A percentile compares a stretch with the other conserved stretches of the same genome.
Evolutionary conservation across 1,140 invertebrate genomes (phyloP).

Genomic region (Aporrectodea caliginosa): DNA sequence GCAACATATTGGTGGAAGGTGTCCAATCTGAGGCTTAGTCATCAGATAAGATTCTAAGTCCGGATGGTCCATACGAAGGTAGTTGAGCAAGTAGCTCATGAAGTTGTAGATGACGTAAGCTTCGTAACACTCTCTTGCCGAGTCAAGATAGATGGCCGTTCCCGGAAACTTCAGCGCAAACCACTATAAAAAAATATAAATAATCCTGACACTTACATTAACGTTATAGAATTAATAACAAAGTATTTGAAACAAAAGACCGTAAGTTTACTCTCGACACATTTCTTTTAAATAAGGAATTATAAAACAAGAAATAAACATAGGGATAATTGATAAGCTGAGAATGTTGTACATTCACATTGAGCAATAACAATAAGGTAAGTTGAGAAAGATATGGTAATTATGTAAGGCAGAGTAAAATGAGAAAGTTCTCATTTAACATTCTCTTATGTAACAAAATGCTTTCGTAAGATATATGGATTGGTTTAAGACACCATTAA

Average conservation of each 20-base stretch:
- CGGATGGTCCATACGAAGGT: constrained; percentile 67
- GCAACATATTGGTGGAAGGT: constrained; percentile 52
- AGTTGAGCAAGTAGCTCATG: constrained; percentile 89
- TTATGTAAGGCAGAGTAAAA: no score
- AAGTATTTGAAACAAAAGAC: not conserved
- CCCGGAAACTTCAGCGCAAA: constrained; percentile 65
- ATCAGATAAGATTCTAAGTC: constrained; percentile 76
- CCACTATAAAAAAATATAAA: constrained; percentile 61
- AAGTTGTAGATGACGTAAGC: constrained; percentile 95
- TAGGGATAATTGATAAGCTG: no score
- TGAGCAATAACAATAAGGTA: no score
- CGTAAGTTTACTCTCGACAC: no score
- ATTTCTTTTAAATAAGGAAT: no score
- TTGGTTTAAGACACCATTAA: no score
- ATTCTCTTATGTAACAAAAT: no score
- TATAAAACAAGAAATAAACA: no score
- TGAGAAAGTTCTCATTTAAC: no score
- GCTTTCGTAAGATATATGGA: no score
- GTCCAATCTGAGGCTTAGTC: constrained; percentile 68
- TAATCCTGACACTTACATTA: not conserved
- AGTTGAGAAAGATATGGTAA: no score
- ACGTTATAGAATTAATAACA: not conserved
- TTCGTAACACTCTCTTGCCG: constrained; percentile 89
- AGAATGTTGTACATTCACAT: no score
- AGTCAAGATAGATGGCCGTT: constrained; percentile 85